Percentiles rank a stretch among this genome's conserved stretches.
Conservation (phyloP, 2,888 invertebrate species). For the Resseliella maxima region DNA sequence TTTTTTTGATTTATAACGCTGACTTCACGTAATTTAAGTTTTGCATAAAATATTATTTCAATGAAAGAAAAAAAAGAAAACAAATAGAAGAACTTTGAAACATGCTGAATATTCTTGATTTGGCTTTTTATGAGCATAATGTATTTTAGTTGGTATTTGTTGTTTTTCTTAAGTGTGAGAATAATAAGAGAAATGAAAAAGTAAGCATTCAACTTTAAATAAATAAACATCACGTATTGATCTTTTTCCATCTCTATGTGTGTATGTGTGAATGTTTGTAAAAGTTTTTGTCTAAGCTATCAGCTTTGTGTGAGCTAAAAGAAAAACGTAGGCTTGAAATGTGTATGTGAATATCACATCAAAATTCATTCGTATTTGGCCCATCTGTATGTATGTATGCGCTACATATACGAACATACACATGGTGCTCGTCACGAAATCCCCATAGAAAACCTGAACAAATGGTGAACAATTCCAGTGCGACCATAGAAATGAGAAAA, state of each 20-base stretch:
- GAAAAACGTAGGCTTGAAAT: background rate
- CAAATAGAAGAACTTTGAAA: too few species aligned
- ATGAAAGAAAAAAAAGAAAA: too few species aligned
- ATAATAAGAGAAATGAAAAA: too few species aligned
- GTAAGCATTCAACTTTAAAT: background rate
- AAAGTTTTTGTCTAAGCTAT: background rate
- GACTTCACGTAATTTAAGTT: background rate
- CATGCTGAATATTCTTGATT: too few species aligned
- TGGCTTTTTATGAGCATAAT: background rate
- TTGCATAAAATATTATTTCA: conserved; percentile 9
- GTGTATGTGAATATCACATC: background rate
- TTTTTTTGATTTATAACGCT: background rate
- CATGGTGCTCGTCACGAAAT: conserved; percentile 40
- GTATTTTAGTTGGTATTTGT: background rate
- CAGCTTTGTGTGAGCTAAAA: background rate
- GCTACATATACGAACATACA: background rate
- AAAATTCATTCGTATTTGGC: conserved; percentile 13
- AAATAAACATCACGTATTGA: background rate
- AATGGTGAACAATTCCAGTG: background rate
- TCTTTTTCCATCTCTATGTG: background rate
- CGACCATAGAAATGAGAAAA: background rate
- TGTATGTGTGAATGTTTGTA: background rate
- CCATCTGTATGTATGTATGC: background rate
- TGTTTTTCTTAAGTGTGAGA: background rate
- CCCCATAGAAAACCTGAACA: conserved; percentile 30